Base-by-base conservation (phyloP, 2,888 invertebrate genomes). In the Schrankia costaestrigalis region DNA sequence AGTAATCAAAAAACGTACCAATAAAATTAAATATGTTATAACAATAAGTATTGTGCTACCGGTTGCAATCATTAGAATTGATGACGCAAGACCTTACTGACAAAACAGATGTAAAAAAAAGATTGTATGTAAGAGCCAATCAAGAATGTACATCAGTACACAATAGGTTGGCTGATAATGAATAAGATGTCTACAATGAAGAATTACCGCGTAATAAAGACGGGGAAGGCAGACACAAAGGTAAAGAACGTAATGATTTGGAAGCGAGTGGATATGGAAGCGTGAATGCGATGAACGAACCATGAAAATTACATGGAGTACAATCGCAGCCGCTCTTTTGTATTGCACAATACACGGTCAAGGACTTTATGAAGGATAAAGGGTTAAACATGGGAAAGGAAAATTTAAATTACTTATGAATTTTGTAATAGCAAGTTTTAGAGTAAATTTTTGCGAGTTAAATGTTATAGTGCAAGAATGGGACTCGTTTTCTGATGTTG, bases 21-120 rank as follows among this genome's bases (percentile, higher is more conserved):
- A 70, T 71, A 69, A 69, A 70, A 64, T 63, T 63, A 62, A 66
- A 55, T 38, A 43, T 22, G 9, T 31, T 63, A 74, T 72, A 80
- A 86, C 86, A 86, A 85, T 86, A 65, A 74, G 72, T 71, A 84
- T 85, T 84, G 84, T 86, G 73, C 70, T 70, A 71, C 71, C 69
- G 65, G 76, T 79, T 76, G 77, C 79, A 83, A 83, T 86, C 86
- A 86, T 87, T 87, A 87, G 80, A 80, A 78, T 76, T 78, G 84
- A 87, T 87, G 87, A 87, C 85, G 86, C 73, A 80, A 84, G n/a
- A 85, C 79, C 74, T 76, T 71, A 81, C 78, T 50, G 6, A 21
- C 71, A 72, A 75, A 76, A 77, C 69, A n/a, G n/a, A 78, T 66
- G 65, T 61, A 63, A 61, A 77, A 81, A 82, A 77, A 82, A 83